Base-by-base conservation (phyloP, 1,140 invertebrate genomes). In the Plectrocnemia conspersa region DNA sequence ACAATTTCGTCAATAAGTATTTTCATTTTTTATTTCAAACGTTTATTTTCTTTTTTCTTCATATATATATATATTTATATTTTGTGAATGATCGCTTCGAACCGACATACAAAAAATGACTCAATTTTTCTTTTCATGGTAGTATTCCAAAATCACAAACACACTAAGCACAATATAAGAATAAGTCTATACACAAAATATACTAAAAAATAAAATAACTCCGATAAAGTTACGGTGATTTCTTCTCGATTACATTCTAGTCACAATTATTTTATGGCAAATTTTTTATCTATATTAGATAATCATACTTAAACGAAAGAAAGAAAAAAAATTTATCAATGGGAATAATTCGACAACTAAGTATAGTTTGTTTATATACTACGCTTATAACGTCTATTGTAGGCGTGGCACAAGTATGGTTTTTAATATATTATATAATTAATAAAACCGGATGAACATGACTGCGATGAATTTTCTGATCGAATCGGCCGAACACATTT, bases 201-300 rank as follows among this genome's bases (percentile, higher is more conserved):
- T 50, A 50, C 47, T 50, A 50, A 50, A n/a, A n/a, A 50, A 50
- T 50, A 50, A 50, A 50, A 50, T 50, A 50, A 50, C 47, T 50
- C 32, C 19, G 40, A 35, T 50, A 48, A 33, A 48, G 47, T 50
- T 50, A 16, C 23, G 18, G 18, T 35, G 32, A 22, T 48, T 48
- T 36, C 33, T 10, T 24, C 15, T 18, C 6, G 3, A 33, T 50
- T 38, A 38, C 16, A 35, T 23, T 24, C 47, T 50, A 50, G 47
- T 50, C 47, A 50, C 47, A 50, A 38, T 7, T 48, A 48, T 50
- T 50, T 35, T 38, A 50, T 50, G 47, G 47, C 47, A 50, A 50
- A 21, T 50, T 50, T 38, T 33, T 24, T 22, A 22, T 19, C 6
- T 35, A 19, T 33, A 33, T 38, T 50, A 23, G 35, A 33, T 35